phyloP scores from a whole-genome alignment of 92 coral and sea anemone genomes.

The Actinernus sp. region DNA sequence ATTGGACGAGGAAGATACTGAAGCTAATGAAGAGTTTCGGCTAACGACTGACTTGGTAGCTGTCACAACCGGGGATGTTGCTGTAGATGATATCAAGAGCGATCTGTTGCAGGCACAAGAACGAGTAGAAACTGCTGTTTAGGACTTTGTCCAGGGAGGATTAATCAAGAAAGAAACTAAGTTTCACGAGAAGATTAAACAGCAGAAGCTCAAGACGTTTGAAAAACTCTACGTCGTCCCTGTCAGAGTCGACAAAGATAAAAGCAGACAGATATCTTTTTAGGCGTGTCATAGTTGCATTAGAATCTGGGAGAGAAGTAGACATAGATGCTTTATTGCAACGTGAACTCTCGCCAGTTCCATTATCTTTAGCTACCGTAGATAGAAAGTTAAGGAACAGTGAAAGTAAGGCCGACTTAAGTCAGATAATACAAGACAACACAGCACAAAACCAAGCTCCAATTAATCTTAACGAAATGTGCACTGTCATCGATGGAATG shows the following conservation, averaged over 20 bases:
- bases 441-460: constrained; percentile 33
- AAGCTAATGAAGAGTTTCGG: too few relatives aligned
- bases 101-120: constrained; percentile 55
- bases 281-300: constrained; percentile 62
- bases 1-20: too few relatives aligned
- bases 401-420: constrained; percentile 55
- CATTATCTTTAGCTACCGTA: constrained; percentile 43
- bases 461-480: constrained; percentile 18
- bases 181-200: constrained; percentile 56
- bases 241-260: constrained; percentile 46
- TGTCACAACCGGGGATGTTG: constrained; percentile 61
- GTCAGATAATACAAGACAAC: constrained; percentile 48
- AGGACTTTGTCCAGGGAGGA: constrained; percentile 47
- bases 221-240: constrained; percentile 55
- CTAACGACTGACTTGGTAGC: too few relatives aligned
- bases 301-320: constrained; percentile 63
- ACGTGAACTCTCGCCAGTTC: constrained; percentile 55
- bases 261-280: constrained; percentile 72
- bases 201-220: constrained; percentile 67
- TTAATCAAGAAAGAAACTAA: constrained; percentile 39
- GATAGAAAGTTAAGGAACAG: constrained; percentile 37
- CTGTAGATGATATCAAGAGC: constrained; percentile 36
- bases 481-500: too few relatives aligned
- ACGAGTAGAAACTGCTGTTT: constrained; percentile 15
- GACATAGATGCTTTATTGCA: constrained; percentile 47